Evolutionary conservation across 2,113 vertebrate species (phyloP).

Genomic region (Amblyopsis rosae): DNA sequence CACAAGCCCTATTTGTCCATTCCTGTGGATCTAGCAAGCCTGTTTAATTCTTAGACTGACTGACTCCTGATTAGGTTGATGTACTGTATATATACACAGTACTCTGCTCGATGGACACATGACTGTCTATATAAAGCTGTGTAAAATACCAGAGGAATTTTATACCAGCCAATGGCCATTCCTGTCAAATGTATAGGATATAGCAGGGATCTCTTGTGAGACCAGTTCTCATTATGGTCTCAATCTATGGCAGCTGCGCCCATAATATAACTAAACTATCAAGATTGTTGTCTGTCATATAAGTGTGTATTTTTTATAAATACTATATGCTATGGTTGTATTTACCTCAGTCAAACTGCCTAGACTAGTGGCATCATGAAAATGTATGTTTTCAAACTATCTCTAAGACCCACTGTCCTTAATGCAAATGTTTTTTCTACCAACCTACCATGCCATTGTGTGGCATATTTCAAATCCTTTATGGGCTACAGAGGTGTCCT

Average conservation of each 20-base stretch:
- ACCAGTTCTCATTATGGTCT: conserved; percentile 33
- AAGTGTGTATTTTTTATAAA: conserved; percentile 11
- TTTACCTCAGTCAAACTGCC: background rate
- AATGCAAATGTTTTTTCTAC: background rate
- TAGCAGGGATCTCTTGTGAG: conserved; percentile 13
- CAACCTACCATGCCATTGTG: conserved; percentile 3
- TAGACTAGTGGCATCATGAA: conserved; percentile 24
- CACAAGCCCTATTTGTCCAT: background rate
- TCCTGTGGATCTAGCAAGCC: background rate
- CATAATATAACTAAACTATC: no score
- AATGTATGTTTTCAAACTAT: conserved; percentile 46
- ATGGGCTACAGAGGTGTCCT: conserved; percentile 25
- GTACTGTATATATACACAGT: conserved; percentile 1
- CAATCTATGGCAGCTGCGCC: no score
- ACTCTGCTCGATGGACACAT: conserved; percentile 23
- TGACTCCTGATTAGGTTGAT: conserved; percentile 12
- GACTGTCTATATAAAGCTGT: no score
- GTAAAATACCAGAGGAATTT: no score
- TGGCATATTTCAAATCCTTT: conserved; percentile 22
- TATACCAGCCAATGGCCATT: background rate
- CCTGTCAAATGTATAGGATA: conserved; percentile 34
- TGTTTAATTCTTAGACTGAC: conserved; percentile 9
- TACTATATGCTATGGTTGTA: conserved; percentile 10
- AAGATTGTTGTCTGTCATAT: background rate
- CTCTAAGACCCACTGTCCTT: conserved; percentile 17